Evolutionary conservation across 2,113 vertebrate genomes (phyloP).

Genomic region (Paedocypris sp.): DNA sequence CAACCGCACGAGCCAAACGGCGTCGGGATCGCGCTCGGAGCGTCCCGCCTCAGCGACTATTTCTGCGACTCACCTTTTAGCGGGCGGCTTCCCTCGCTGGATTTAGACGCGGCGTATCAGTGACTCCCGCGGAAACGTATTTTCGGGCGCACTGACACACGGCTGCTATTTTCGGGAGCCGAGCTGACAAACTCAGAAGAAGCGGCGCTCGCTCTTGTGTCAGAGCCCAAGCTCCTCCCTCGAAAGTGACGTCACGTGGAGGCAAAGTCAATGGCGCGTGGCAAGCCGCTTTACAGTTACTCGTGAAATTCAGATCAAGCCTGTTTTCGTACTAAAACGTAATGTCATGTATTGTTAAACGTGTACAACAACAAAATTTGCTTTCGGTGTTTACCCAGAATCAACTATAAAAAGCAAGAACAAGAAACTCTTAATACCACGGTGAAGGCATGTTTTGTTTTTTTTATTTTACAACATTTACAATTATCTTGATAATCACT

Average conservation of each 20-base stretch:
- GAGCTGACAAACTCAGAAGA: constrained; percentile 67
- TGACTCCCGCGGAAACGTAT: constrained; percentile 62
- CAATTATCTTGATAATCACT: no score
- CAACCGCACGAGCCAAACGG: no score
- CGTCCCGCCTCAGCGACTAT: no score
- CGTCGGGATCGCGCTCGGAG: no score
- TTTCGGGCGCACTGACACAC: constrained; percentile 66
- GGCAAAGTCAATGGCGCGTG: constrained; percentile 23
- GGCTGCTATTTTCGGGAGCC: constrained; percentile 67
- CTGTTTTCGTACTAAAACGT: neutral
- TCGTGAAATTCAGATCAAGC: neutral
- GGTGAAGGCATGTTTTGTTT: no score
- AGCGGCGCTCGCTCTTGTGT: constrained; percentile 58
- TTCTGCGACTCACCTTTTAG: constrained; percentile 65
- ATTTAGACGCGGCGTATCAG: constrained; percentile 65
- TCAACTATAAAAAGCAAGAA: no score
- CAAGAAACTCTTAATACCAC: no score
- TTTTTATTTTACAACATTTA: no score
- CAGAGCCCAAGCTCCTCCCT: constrained; percentile 58
- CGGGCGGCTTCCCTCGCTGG: constrained; percentile 53
- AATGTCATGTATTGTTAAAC: no score
- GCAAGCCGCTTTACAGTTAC: neutral
- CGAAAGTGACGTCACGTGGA: constrained; percentile 33
- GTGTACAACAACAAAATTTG: no score
- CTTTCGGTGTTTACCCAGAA: no score